Evolutionary conservation across 2,113 vertebrate genomes (phyloP), one percentile per base, ranked within the genome.

Genomic region (Scopus umbretta): DNA sequence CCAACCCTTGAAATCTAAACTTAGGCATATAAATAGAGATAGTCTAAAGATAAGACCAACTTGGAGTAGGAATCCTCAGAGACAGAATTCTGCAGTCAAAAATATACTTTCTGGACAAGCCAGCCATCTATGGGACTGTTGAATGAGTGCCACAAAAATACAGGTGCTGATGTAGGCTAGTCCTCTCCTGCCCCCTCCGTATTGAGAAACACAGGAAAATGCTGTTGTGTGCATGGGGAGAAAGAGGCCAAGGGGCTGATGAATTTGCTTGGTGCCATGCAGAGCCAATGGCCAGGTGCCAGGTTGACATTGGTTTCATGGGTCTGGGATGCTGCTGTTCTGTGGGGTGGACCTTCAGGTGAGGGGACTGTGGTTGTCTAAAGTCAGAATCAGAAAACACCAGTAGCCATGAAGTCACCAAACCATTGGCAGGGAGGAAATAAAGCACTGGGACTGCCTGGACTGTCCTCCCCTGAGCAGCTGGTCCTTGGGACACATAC

Each of bases 401-500:
- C 13, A 20, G 45, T 25, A 66, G 8, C 26, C 59, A 6, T 45
- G 42, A 92, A 83, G 49, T 80, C 30, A 40, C 15, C 19, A 29
- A 53, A 32, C 17, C 18, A 9, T 9, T 32, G 34, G 1, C 16
- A 50, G 52, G 36, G 14, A 67, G 29, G 21, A 53, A 63, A 40
- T 80, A 32, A 79, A 70, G 29, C 34, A 12, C 20, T 5, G 29
- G 19, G 30, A 17, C 36, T 45, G 16, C 27, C 34, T 65, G 22
- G 10, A 15, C 36, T 65, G 52, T 23, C 16, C 16, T 74, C 5
- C 6, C 7, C 11, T 85, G 10, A 34, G 79, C 21, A 62, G 27
- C 7, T 45, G 50, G 29, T 4, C 16, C 19, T 65, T 45, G 58
- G 27, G 27, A 76, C 34, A 5, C 43, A 1, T 40, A 10, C 0